Evolutionary conservation across 2,888 invertebrate genomes (phyloP), one percentile per base, ranked within the genome.

Genomic region (Galeruca laticollis): DNA sequence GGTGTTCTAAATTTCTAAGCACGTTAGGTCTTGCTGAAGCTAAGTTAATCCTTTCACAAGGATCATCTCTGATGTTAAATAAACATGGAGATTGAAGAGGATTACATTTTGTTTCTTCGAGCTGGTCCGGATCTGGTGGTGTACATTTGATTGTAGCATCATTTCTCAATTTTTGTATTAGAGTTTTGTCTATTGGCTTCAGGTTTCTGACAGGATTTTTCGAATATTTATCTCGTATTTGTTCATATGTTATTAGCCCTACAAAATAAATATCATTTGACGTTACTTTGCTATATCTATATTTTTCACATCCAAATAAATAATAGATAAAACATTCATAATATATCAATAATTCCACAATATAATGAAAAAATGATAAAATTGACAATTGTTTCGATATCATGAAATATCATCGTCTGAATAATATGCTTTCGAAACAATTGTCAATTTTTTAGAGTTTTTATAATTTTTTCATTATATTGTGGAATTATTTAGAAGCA

Each of bases 41-140:
- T 31, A 89, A 80, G 78, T 89, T 89, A 20, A 84, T 79, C 72
- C 64, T 80, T 76, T 89, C 89, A 73, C 89, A 89, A 0, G 89
- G 89, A 82, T 89, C 89, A 2, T 80, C 79, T 37, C 77, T 80
- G 0, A 89, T 75, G 74, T 88, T 86, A 75, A 86, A 89, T 1
- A 89, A 78, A 71, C 89, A 89, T n/a, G 88, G 85, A 1, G 84
- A 80, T 63, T 80, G 71, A 8, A 82, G 33, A 3, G 85, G 82
- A 65, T 84, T 76, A 68, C 86, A 86, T 65, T 78, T 76, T 5
- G 75, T 73, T 6, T 74, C 68, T 57, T 80, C 78, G 2, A 75
- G 75, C 51, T 80, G 73, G 59, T 83, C 80, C 21, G 56, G 56
- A 35, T 57, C 56, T 31, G 56, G 35, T 51, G 79, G 69, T 5